Evolutionary conservation across 2,797 vertebrate species (phyloP).

Genomic region (Urocyon cinereoargenteus): DNA sequence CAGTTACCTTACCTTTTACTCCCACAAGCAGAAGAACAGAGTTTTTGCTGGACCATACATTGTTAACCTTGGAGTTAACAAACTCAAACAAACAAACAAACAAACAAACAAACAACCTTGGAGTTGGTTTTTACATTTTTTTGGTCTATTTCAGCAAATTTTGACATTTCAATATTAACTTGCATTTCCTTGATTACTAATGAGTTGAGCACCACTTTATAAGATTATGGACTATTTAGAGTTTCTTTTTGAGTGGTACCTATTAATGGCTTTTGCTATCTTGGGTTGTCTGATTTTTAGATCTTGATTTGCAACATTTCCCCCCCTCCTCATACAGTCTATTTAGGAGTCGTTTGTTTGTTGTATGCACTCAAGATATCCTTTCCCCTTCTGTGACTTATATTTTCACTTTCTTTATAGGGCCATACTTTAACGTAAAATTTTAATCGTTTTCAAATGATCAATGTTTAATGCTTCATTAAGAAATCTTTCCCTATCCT

Average conservation of each 20-base stretch:
- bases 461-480: neutral
- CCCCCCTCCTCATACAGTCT: neutral
- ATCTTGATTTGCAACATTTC: neutral
- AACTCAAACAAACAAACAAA: no score
- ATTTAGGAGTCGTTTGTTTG: neutral
- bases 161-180: neutral
- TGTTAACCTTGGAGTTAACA: neutral
- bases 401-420: neutral
- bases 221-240: neutral
- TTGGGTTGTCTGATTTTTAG: neutral
- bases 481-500: neutral
- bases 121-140: neutral
- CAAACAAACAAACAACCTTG: neutral
- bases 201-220: neutral
- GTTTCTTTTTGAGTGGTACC: neutral
- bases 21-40: neutral
- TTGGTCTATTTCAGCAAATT: neutral
- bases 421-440: conserved; percentile 20
- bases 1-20: neutral
- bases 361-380: neutral
- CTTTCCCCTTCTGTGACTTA: neutral
- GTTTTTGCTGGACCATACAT: neutral
- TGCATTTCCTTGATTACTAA: neutral
- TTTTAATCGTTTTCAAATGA: neutral
- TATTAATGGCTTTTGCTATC: neutral